A percentile compares a stretch with the other conserved stretches of the same genome.
These are phyloP conservation scores for Sinohyriopsis cumingii DNA, from an alignment of 2,888 invertebrate species.

Conservation along the genomic window DNA sequence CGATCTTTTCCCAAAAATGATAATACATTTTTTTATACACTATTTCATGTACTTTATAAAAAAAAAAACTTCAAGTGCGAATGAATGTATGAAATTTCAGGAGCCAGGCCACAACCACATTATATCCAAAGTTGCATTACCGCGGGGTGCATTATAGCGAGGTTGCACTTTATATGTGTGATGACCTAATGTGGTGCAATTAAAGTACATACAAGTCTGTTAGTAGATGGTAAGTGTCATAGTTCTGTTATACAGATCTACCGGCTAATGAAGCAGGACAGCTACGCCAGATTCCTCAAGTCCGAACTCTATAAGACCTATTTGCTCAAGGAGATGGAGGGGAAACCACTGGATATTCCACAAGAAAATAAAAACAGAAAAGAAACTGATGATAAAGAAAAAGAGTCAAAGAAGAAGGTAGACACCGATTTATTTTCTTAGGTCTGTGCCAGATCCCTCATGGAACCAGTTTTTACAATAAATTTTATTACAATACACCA, in stretches of 20 bases:
- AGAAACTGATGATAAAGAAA: constrained; percentile 27
- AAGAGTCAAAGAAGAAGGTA: constrained; percentile 32
- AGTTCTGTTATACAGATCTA: constrained; percentile 83
- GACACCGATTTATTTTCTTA: constrained; percentile 3
- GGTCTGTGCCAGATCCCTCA: not conserved
- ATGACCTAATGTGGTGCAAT: not conserved
- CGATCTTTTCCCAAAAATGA: too few relatives aligned
- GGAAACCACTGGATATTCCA: constrained; percentile 50
- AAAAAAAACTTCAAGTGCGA: too few relatives aligned
- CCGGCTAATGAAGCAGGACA: constrained; percentile 99
- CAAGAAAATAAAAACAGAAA: constrained; percentile 35
- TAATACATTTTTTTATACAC: too few relatives aligned
- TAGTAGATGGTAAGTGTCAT: too few relatives aligned
- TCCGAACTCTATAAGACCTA: constrained; percentile 90
- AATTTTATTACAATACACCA: too few relatives aligned
- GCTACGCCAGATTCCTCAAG: constrained; percentile 89
- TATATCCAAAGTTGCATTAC: too few relatives aligned
- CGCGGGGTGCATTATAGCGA: too few relatives aligned
- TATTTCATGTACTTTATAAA: too few relatives aligned
- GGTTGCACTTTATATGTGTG: not conserved
- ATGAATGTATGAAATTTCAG: too few relatives aligned
- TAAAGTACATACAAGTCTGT: not conserved
- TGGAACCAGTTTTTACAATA: not conserved
- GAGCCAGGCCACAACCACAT: rapidly evolving
- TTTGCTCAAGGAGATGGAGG: constrained; percentile 68